Evolutionary conservation across 35 echinoderm and acorn worm genomes (phyloP), one percentile per base, ranked within the genome.

Genomic region (Patiria miniata): DNA sequence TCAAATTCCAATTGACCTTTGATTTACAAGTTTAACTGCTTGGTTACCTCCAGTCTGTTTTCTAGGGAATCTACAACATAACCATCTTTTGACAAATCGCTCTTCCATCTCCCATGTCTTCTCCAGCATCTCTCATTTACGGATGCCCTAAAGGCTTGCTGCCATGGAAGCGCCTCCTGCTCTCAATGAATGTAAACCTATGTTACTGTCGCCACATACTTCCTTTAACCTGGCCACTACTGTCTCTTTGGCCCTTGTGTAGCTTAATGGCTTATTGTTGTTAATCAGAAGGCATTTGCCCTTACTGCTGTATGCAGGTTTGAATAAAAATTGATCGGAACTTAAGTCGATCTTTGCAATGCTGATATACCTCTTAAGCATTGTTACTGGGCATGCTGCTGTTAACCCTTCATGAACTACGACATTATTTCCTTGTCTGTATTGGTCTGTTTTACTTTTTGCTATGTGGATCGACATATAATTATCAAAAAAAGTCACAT

Each of bases 31-130:
- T 61, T 61, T 61, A 61, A 5, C 18, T 61, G 58, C 26, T 29
- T 61, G 51, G 39, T 29, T n/a, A 87, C 69, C 1, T 17, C 23
- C 23, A 87, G 32, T 87, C 61, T 76, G 52, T 81, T 89, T 37
- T 30, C 18, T 1, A 82, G 16, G 61, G 87, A 82, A 4, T 89
- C 87, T 39, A 37, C 29, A 15, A 89, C 69, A 47, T 89, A 89
- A 21, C 87, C 44, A 68, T 89, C 87, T 39, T 82, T 89, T 12
- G 79, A 8, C 17, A 7, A 7, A 89, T 81, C 79, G 17, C n/a
- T 34, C 30, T 39, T 89, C 87, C 87, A 89, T 44, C 87, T 61
- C 2, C 87, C 87, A 34, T 89, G 87, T 18, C 56, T 82, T 39
- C 22, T 82, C 18, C 47, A 83, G 26, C 50, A 73, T 68, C 87